Conservation (phyloP, 1,140 invertebrate genomes). For the Zeugodacus cucurbitae region DNA sequence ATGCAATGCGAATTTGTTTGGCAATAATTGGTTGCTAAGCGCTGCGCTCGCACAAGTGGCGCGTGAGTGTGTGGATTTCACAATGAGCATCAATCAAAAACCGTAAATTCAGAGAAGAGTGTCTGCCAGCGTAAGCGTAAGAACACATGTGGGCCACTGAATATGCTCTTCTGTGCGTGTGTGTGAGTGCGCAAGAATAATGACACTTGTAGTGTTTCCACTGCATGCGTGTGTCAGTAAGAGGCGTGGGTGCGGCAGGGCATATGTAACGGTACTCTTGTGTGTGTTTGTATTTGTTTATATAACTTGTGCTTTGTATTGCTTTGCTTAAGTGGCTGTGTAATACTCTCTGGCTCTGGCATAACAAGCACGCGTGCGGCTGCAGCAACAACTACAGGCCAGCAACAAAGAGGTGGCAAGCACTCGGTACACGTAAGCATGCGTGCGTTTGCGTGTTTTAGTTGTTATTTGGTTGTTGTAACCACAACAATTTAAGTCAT, state of each 20-base stretch:
- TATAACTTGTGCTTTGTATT: no score
- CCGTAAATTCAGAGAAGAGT: neutral
- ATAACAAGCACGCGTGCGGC: neutral
- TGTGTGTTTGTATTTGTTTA: neutral
- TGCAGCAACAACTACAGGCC: neutral
- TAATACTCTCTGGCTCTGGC: neutral
- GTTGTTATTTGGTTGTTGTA: neutral
- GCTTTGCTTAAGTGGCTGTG: neutral
- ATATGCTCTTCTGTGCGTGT: neutral
- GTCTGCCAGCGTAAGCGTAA: neutral
- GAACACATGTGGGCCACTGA: neutral
- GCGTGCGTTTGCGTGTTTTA: neutral
- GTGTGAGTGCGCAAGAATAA: neutral
- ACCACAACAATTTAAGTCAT: constrained; percentile 19
- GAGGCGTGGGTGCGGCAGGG: no score
- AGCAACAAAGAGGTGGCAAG: neutral
- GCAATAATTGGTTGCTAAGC: neutral
- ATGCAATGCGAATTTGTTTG: neutral
- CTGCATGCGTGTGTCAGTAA: no score
- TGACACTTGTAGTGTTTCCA: neutral
- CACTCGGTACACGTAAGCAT: neutral
- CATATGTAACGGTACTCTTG: no score
- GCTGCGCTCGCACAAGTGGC: neutral
- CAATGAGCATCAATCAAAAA: neutral
- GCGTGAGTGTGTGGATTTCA: neutral